Evolutionary conservation across 2,797 vertebrate genomes (phyloP).

Genomic region (Champsocephalus esox): DNA sequence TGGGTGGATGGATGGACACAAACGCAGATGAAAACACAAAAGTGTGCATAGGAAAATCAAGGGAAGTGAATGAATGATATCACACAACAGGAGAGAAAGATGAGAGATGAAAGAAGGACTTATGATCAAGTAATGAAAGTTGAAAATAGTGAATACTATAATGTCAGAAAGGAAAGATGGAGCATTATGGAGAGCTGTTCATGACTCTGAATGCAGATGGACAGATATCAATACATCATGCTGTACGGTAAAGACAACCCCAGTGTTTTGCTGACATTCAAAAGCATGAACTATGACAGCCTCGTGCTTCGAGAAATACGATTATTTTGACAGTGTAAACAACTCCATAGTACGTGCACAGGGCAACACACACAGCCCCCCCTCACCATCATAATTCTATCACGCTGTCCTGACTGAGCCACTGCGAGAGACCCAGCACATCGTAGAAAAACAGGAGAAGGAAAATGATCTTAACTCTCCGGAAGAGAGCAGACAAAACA

Average conservation of each 20-base stretch:
- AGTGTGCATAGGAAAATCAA: conserved; percentile 19
- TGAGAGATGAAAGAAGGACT: conserved; percentile 5
- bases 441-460: conserved; percentile 45
- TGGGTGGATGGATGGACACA: conserved; percentile 52
- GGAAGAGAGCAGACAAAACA: neutral
- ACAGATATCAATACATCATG: conserved; percentile 59
- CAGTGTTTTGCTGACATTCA: conserved; percentile 39
- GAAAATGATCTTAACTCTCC: conserved; percentile 36
- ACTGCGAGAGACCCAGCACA: conserved; percentile 74
- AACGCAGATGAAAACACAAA: conserved; percentile 16
- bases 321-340: conserved; percentile 25
- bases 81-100: neutral
- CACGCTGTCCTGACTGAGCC: conserved; percentile 82
- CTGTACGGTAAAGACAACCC: conserved; percentile 40
- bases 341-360: conserved; percentile 50
- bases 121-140: conserved; percentile 1
- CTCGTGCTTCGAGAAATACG: conserved; percentile 43
- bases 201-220: conserved; percentile 43
- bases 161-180: conserved; percentile 27
- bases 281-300: conserved; percentile 47
- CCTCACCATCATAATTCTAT: conserved; percentile 85
- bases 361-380: conserved; percentile 35
- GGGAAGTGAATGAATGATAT: conserved; percentile 4
- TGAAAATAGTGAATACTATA: conserved; percentile 24
- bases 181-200: conserved; percentile 16